Evolutionary conservation across 2,113 vertebrate species (phyloP).

Genomic region (Piliocolobus tephrosceles): DNA sequence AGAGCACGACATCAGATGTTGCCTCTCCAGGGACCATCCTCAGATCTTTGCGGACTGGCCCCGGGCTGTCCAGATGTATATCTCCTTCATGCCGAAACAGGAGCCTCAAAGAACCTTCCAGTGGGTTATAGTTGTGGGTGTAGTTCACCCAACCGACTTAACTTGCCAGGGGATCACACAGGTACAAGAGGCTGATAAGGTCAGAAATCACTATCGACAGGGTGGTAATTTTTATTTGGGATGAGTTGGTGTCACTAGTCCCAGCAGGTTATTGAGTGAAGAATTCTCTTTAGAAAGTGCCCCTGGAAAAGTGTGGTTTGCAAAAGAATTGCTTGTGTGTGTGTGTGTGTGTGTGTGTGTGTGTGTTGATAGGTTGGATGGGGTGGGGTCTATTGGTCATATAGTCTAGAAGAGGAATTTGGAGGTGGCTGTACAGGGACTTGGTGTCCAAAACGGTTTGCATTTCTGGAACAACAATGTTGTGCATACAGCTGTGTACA

Average conservation of each 20-base stretch:
- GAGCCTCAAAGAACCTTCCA: not conserved
- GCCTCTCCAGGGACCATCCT: not conserved
- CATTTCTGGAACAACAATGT: not conserved
- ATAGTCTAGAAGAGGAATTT: not conserved
- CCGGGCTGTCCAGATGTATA: not conserved
- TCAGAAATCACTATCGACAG: not conserved
- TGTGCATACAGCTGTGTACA: not conserved
- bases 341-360: too few species aligned
- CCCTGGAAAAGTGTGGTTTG: not conserved
- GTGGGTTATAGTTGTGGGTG: not conserved
- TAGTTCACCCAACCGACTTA: not conserved
- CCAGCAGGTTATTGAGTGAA: not conserved
- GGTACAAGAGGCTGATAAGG: too few species aligned
- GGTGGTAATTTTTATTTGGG: not conserved
- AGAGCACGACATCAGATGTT: not conserved
- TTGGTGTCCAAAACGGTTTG: not conserved
- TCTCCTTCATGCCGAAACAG: not conserved
- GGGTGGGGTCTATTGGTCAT: not conserved
- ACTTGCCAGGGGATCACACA: not conserved
- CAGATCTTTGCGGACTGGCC: not conserved
- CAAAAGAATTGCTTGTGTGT: not conserved
- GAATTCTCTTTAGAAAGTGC: not conserved
- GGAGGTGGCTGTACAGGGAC: not conserved
- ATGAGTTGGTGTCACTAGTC: not conserved
- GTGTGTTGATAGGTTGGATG: rapidly evolving